Base-by-base conservation (phyloP, 2,797 vertebrate species). In the Lateolabrax maculatus region DNA sequence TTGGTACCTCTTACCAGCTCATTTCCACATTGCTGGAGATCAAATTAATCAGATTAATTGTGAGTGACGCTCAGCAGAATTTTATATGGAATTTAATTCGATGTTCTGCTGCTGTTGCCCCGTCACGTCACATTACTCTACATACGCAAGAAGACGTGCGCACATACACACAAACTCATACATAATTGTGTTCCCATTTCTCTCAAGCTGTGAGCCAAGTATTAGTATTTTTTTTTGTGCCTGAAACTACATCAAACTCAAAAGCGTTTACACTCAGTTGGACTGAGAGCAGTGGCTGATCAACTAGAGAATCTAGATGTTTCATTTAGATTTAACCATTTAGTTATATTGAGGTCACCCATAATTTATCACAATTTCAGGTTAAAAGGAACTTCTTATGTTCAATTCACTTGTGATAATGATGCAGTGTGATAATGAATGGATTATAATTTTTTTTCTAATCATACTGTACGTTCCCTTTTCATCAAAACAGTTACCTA, bases 401-500 rank as follows among this genome's bases (percentile, higher is more conserved):
- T 70, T 79, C 15, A 78, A 25, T 74, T 76, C 25, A 70, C 34
- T 81, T 23, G 34, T 65, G 34, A 48, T 53, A 62, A 62, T 0
- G 5, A 31, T 29, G 7, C 57, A 23, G 12, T 4, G 27, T 48
- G 37, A 70, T 31, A 62, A 65, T 15, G 58, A 46, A 49, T 49
- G 16, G 37, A 27, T 27, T 37, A 15, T 70, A 29, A 71, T 78
- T 74, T 85, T 82, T 70, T n/a, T 85, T 80, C 53, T 80, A 52
- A 23, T 71, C 41, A 51, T 53, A 21, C 13, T 57, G 41, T 37
- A 29, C 1, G 10, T 56, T 73, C 43, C 1, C 10, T 19, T 82
- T 75, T 63, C 41, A 63, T 75, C 41, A 77, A 65, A 79, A 64
- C 77, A 49, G 51, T 79, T 87, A 78, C 46, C 53, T 77, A 86